phyloP scores from a whole-genome alignment of 2,888 invertebrate genomes.

The Conops quadrifasciatus region DNA sequence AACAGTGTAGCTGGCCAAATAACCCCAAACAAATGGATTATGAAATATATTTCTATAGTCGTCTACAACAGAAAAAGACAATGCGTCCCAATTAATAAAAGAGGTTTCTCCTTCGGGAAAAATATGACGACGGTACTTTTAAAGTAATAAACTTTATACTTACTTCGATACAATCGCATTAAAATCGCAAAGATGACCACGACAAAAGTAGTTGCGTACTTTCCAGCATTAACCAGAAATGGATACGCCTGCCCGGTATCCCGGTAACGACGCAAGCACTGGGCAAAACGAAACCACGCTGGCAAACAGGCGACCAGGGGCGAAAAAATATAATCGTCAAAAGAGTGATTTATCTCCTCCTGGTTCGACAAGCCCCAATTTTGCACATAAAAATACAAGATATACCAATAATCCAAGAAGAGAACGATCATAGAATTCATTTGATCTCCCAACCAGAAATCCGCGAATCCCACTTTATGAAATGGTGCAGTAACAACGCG shows the following conservation, averaged over 20 bases:
- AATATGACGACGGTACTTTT: background rate
- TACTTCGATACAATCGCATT: constrained; percentile 64
- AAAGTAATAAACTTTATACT: constrained; percentile 69
- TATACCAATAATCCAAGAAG: constrained; percentile 90
- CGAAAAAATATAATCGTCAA: constrained; percentile 76
- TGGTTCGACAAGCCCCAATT: constrained; percentile 71
- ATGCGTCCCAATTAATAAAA: no score
- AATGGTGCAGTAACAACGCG: constrained; percentile 88
- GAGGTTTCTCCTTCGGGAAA: background rate
- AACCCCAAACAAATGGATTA: constrained; percentile 86
- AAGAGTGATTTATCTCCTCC: constrained; percentile 63
- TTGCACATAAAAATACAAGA: constrained; percentile 86
- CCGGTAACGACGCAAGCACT: constrained; percentile 91
- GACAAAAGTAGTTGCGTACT: constrained; percentile 94
- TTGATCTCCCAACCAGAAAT: constrained; percentile 97
- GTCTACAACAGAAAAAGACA: constrained; percentile 63
- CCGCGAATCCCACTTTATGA: constrained; percentile 90
- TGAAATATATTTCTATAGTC: constrained; percentile 71
- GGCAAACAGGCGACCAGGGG: constrained; percentile 89
- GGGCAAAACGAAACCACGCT: constrained; percentile 97
- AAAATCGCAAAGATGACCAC: constrained; percentile 85
- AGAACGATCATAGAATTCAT: constrained; percentile 89
- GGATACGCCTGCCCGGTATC: constrained; percentile 92
- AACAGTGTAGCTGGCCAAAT: constrained; percentile 81
- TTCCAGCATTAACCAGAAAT: constrained; percentile 95